Evolutionary conservation across 2,888 invertebrate species (phyloP).

Genomic region (Hedychridium roseum): DNA sequence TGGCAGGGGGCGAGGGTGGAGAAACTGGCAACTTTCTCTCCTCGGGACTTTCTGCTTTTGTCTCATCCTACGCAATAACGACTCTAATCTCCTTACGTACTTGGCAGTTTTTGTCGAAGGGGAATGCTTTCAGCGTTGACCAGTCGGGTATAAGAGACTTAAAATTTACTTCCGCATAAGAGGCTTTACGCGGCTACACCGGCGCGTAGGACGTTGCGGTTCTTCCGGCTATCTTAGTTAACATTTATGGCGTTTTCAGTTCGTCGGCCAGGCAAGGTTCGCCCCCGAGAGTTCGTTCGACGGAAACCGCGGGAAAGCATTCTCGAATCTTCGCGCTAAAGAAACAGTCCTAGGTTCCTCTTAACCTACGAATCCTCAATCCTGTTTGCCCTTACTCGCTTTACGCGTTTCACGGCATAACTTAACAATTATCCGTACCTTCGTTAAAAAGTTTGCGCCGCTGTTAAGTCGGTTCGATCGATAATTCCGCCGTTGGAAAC

Average conservation of each 20-base stretch:
- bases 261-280: slow-evolving; percentile 24
- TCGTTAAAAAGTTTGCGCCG: too few species aligned
- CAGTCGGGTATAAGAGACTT: slow-evolving; percentile 46
- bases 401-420: too few species aligned
- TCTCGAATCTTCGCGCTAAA: too few species aligned
- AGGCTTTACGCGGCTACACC: slow-evolving; percentile 42
- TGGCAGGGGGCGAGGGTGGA: slow-evolving; percentile 1
- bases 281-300: slow-evolving; percentile 31
- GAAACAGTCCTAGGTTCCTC: too few species aligned
- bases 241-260: slow-evolving; percentile 38
- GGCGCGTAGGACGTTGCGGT: slow-evolving; percentile 43
- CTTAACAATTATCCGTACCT: too few species aligned
- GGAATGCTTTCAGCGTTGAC: slow-evolving; percentile 49
- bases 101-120: slow-evolving; percentile 45
- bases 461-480: too few species aligned
- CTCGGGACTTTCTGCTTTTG: slow-evolving; percentile 33
- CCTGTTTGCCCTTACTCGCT: too few species aligned
- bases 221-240: slow-evolving; percentile 32
- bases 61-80: slow-evolving; percentile 39
- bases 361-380: too few species aligned
- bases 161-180: slow-evolving; percentile 50
- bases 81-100: slow-evolving; percentile 47
- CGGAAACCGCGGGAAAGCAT: too few species aligned
- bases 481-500: too few species aligned
- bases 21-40: slow-evolving; percentile 21